Percentiles rank a stretch among this genome's conserved stretches.
phyloP scores from a whole-genome alignment of 2,797 vertebrate genomes.

The Muscicapa comitata region DNA sequence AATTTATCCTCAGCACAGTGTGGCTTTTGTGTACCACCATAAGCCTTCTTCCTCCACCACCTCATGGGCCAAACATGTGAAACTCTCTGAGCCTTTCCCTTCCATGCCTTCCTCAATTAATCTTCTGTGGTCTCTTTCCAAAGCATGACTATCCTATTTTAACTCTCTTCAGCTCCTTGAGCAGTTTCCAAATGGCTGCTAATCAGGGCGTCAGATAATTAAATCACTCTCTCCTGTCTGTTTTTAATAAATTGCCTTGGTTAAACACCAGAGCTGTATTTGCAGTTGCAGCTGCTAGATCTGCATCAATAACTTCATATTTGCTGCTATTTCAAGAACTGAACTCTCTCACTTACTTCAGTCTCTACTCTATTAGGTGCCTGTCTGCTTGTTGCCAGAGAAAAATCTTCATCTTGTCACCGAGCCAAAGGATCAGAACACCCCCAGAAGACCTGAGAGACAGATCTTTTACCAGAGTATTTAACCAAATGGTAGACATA shows the following conservation, averaged over 20 bases:
- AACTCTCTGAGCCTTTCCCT: constrained; percentile 53
- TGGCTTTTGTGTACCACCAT: not conserved
- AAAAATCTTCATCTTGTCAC: not conserved
- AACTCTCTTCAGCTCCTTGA: constrained; percentile 35
- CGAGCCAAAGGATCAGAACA: not conserved
- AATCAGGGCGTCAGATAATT: not conserved
- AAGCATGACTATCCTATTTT: constrained; percentile 50
- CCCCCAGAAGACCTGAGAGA: not conserved
- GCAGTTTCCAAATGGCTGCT: constrained; percentile 34
- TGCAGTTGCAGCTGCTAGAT: constrained; percentile 28
- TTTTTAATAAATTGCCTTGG: constrained; percentile 33
- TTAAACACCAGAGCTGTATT: not conserved
- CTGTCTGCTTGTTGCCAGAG: not conserved
- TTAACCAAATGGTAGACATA: not conserved
- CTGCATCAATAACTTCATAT: constrained; percentile 9
- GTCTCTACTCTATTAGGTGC: not conserved
- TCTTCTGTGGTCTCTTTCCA: constrained; percentile 59
- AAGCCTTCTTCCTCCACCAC: constrained; percentile 45
- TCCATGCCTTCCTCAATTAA: constrained; percentile 65
- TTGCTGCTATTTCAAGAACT: constrained; percentile 31
- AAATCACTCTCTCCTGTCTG: not conserved
- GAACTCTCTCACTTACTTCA: not conserved
- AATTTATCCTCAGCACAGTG: not conserved
- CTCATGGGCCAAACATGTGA: constrained; percentile 60
- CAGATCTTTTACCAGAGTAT: not conserved